Conservation (phyloP, 2,797 vertebrate genomes). For the Diceros bicornis region DNA sequence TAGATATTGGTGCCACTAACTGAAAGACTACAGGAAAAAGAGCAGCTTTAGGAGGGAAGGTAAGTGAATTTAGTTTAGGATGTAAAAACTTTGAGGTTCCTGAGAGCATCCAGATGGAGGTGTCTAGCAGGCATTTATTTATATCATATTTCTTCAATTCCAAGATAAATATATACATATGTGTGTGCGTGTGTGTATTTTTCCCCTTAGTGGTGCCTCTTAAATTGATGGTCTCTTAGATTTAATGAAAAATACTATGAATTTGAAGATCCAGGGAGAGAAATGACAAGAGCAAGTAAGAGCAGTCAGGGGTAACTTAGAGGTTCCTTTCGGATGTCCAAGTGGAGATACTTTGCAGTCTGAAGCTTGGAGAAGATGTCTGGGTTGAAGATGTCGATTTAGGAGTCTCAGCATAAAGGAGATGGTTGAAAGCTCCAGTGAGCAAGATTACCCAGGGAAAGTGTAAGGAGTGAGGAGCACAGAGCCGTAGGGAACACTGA, state of each 20-base stretch:
- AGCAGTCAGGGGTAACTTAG: not conserved
- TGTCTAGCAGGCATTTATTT: not conserved
- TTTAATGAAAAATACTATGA: slow-evolving; percentile 1
- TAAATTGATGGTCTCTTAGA: slow-evolving; percentile 15
- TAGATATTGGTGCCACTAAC: not conserved
- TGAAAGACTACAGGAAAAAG: not conserved
- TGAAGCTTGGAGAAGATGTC: not conserved
- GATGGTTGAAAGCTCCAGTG: not conserved
- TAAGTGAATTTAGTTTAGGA: not conserved
- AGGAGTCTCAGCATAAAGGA: not conserved
- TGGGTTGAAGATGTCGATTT: not conserved
- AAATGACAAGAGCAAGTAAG: not conserved
- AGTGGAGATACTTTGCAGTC: not conserved
- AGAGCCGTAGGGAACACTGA: not conserved
- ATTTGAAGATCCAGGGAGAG: slow-evolving; percentile 7
- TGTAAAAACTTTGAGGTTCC: not conserved
- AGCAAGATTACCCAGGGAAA: not conserved
- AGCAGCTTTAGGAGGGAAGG: not conserved
- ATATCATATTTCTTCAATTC: not conserved
- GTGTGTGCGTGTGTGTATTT: not conserved
- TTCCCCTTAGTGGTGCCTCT: not conserved
- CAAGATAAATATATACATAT: not conserved
- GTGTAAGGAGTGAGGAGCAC: not conserved
- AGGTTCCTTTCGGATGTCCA: not conserved
- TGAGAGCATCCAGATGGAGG: not conserved